A percentile compares a stretch with the other conserved stretches of the same genome.
Conservation (phyloP, 1,140 invertebrate species). For the Meloidogyne floridensis region DNA sequence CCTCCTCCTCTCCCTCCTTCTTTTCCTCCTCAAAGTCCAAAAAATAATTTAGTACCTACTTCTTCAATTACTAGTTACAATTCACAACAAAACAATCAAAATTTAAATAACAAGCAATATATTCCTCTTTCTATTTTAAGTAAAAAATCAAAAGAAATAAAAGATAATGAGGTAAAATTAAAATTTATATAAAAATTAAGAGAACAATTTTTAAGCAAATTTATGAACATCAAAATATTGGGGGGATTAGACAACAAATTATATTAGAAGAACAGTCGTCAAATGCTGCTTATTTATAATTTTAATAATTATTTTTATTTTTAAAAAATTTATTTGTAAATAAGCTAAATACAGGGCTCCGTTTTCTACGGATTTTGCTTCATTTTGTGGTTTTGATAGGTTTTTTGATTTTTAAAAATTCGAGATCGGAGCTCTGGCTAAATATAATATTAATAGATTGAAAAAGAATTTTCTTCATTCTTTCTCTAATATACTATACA, state of each 20-base stretch:
- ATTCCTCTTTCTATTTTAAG: not conserved
- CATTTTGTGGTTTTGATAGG: too few relatives aligned
- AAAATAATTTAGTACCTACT: not conserved
- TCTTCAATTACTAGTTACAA: not conserved
- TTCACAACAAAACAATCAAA: not conserved
- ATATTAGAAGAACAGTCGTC: not conserved
- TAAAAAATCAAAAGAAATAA: not conserved
- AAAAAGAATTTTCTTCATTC: too few relatives aligned
- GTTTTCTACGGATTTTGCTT: too few relatives aligned
- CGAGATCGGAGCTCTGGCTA: too few relatives aligned
- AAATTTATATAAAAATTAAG: not conserved
- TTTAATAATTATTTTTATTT: not conserved
- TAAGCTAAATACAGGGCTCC: too few relatives aligned
- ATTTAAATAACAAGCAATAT: not conserved
- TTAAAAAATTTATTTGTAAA: too few relatives aligned
- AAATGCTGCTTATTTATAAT: not conserved
- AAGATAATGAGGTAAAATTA: not conserved
- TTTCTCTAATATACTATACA: too few relatives aligned
- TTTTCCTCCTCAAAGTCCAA: not conserved
- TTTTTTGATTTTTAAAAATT: too few relatives aligned
- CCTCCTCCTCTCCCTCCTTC: not conserved
- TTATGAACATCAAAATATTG: not conserved
- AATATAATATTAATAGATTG: too few relatives aligned
- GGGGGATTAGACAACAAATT: not conserved
- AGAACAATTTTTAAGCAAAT: not conserved